A percentile compares a stretch with the other conserved stretches of the same genome.
Evolutionary conservation across 2,888 invertebrate genomes (phyloP).

Genomic region (Anorthoa munda): DNA sequence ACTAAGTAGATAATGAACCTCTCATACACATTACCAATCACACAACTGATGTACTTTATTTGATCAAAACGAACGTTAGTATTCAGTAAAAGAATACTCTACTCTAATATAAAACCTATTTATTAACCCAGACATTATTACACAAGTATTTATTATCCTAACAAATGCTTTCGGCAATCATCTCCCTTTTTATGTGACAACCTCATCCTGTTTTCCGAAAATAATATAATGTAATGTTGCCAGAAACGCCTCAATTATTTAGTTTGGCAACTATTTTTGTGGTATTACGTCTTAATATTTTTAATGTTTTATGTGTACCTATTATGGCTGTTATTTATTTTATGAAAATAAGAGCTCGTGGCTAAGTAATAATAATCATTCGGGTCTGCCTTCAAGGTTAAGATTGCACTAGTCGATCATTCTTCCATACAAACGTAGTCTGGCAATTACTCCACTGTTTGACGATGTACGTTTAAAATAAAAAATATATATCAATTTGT

Average conservation of each 20-base stretch:
- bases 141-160: slow-evolving; percentile 53
- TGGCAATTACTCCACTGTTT: too few species aligned
- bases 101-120: slow-evolving; percentile 37
- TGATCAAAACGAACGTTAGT: slow-evolving; percentile 5
- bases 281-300: slow-evolving; percentile 34
- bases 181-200: slow-evolving; percentile 60
- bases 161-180: slow-evolving; percentile 52
- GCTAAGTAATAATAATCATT: too few species aligned
- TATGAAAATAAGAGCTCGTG: neutral
- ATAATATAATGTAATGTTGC: slow-evolving; percentile 57
- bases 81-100: slow-evolving; percentile 5
- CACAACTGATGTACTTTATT: slow-evolving; percentile 1
- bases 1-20: neutral
- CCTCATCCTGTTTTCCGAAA: slow-evolving; percentile 62
- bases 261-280: slow-evolving; percentile 42
- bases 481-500: too few species aligned
- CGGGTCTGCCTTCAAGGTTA: too few species aligned
- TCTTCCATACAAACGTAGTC: too few species aligned
- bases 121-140: slow-evolving; percentile 32
- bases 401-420: too few species aligned
- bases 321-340: slow-evolving; percentile 28
- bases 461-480: too few species aligned
- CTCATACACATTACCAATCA: neutral
- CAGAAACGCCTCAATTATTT: slow-evolving; percentile 55
- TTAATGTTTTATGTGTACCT: slow-evolving; percentile 36